Percentiles rank a stretch among this genome's conserved stretches.
phyloP scores from a whole-genome alignment of 2,888 invertebrate genomes.

The Ditula angustiorana region DNA sequence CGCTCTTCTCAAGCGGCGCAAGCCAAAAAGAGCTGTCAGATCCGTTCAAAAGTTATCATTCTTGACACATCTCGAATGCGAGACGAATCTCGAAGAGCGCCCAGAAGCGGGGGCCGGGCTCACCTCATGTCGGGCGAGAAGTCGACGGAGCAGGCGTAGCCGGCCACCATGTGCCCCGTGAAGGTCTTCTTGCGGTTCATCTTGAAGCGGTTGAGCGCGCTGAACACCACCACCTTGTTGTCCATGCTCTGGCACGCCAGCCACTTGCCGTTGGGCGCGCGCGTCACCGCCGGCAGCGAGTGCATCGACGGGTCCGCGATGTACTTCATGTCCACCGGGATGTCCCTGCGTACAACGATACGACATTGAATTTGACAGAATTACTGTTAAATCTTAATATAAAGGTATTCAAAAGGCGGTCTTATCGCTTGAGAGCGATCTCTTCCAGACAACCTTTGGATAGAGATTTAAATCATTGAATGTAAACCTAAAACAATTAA shows the following conservation, averaged over 20 bases:
- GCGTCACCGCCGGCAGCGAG: conserved; percentile 98
- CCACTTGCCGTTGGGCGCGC: conserved; percentile 99
- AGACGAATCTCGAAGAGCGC: too few species aligned
- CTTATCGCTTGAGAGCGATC: too few species aligned
- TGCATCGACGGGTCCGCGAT: conserved; percentile 99
- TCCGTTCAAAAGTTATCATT: too few species aligned
- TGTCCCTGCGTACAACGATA: conserved; percentile 85
- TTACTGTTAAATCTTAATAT: too few species aligned
- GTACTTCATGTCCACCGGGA: conserved; percentile 99
- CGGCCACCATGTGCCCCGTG: conserved; percentile 99
- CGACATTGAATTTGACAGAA: neutral
- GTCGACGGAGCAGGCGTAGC: conserved; percentile 98
- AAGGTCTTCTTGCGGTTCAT: conserved; percentile 99
- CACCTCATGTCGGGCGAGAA: conserved; percentile 99
- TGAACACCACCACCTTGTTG: conserved; percentile 99
- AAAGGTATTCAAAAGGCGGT: too few species aligned
- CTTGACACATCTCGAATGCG: too few species aligned
- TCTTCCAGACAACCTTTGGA: too few species aligned
- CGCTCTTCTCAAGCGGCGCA: too few species aligned
- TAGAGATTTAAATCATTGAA: too few species aligned
- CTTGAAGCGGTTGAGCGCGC: conserved; percentile 98
- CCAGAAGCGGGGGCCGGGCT: too few species aligned
- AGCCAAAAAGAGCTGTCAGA: too few species aligned
- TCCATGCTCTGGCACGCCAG: conserved; percentile 99
- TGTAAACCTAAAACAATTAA: too few species aligned